Conservation (phyloP, 2,888 invertebrate genomes). For the Dynastes hyllus region DNA sequence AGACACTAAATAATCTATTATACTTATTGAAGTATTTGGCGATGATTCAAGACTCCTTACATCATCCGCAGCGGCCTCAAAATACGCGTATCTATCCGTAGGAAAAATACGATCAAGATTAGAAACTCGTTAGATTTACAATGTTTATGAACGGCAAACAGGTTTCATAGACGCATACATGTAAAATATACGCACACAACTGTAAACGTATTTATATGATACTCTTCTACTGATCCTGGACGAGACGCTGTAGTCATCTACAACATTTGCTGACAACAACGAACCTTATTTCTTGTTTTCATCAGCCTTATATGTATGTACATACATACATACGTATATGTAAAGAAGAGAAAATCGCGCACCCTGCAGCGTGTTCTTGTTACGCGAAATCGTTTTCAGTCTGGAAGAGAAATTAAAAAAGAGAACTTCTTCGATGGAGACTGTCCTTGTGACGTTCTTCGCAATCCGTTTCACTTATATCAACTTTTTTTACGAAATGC, state of each 20-base stretch:
- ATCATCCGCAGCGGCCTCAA: neutral
- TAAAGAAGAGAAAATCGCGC: constrained; percentile 15
- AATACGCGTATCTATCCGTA: constrained; percentile 11
- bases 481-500: too few species aligned
- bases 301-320: neutral
- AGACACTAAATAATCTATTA: too few species aligned
- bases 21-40: neutral
- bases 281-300: neutral
- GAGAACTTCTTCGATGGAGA: constrained; percentile 13
- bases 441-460: neutral
- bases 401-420: constrained; percentile 19
- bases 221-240: neutral
- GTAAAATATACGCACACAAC: neutral
- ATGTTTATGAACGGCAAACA: constrained; percentile 29
- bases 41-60: constrained; percentile 6
- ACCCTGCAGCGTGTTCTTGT: constrained; percentile 4
- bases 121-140: constrained; percentile 44
- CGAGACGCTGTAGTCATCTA: neutral
- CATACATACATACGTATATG: neutral
- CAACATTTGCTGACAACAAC: neutral
- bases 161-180: constrained; percentile 22
- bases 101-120: constrained; percentile 43
- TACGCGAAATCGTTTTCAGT: constrained; percentile 14
- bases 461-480: constrained; percentile 1
- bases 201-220: neutral